These are phyloP conservation scores for Limonius californicus DNA, from an alignment of 1,140 invertebrate genomes.

Conservation along the genomic window DNA sequence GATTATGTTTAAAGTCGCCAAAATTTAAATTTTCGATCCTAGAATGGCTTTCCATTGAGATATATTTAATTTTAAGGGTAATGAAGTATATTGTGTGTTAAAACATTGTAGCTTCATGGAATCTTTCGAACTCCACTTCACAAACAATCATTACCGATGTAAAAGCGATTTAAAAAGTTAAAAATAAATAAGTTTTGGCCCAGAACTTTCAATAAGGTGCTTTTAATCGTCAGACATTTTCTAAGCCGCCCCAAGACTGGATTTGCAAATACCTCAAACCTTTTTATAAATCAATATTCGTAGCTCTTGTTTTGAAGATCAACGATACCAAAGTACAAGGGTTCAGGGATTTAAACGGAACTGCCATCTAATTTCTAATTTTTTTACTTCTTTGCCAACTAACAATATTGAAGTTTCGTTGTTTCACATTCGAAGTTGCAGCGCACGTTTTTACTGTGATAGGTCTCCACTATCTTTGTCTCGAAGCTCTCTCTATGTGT, in stretches of 20 bases:
- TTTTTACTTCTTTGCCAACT: too few species aligned
- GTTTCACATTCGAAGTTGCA: neutral
- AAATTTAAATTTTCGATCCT: too few species aligned
- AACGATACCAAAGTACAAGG: conserved; percentile 7
- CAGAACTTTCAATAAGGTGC: too few species aligned
- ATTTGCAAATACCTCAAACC: neutral
- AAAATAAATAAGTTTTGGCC: neutral
- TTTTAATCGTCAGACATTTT: too few species aligned
- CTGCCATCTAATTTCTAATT: neutral
- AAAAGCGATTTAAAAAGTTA: neutral
- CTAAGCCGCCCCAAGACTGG: neutral
- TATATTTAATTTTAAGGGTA: too few species aligned
- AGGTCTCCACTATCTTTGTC: conserved; percentile 14
- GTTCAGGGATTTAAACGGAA: conserved; percentile 15
- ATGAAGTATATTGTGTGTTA: too few species aligned
- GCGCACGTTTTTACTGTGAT: conserved; percentile 20
- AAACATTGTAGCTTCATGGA: too few species aligned
- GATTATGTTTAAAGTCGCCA: too few species aligned
- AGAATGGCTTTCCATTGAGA: too few species aligned
- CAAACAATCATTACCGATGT: too few species aligned
- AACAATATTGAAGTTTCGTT: too few species aligned
- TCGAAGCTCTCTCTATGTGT: neutral
- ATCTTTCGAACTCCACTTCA: too few species aligned
- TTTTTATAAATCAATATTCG: neutral
- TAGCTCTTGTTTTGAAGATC: conserved; percentile 5